These are phyloP conservation scores for Crotalus viridis DNA, from an alignment of 2,113 vertebrate genomes.

Conservation along the genomic window DNA sequence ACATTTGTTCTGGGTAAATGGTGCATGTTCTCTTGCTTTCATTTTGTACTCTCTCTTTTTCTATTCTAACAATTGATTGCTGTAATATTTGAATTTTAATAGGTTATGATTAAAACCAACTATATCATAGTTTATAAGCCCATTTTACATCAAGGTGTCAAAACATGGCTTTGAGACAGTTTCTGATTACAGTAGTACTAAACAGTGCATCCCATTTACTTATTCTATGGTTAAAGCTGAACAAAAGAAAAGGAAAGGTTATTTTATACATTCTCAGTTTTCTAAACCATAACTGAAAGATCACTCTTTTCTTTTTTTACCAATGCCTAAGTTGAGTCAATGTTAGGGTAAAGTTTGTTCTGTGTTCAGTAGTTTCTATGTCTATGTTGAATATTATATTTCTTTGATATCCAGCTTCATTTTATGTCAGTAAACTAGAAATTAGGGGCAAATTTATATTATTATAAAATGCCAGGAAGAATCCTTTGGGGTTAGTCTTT, in stretches of 20 bases:
- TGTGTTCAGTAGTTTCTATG: not conserved
- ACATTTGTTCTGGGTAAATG: not conserved
- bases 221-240: not conserved
- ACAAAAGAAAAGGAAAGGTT: not conserved
- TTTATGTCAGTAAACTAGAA: not conserved
- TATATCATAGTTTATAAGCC: not conserved
- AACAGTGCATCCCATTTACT: not conserved
- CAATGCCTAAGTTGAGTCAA: not conserved
- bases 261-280: not conserved
- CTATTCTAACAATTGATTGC: not conserved
- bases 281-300: not conserved
- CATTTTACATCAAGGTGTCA: not conserved
- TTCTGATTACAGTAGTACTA: not conserved
- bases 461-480: not conserved
- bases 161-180: not conserved
- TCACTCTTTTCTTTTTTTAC: not conserved
- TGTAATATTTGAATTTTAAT: not conserved
- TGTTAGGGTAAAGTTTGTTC: not conserved
- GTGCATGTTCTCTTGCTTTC: not conserved
- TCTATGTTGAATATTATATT: not conserved
- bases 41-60: not conserved
- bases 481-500: fast-evolving
- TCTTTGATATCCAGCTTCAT: not conserved
- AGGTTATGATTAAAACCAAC: not conserved
- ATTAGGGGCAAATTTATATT: not conserved